Conservation (phyloP, 2,113 vertebrate genomes). For the Corythornis vintsioides region DNA sequence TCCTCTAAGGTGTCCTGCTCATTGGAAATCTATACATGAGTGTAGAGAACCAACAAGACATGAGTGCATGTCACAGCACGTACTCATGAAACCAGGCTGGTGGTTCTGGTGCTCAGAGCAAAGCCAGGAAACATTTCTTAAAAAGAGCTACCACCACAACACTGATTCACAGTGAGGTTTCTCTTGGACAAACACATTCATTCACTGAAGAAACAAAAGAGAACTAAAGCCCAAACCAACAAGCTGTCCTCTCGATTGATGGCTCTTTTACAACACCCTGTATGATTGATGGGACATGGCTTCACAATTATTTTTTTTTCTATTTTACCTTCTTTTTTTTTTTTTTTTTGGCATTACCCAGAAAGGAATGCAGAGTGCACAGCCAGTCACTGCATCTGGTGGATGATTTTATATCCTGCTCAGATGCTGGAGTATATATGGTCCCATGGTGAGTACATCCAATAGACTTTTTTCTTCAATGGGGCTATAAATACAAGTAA, state of each 20-base stretch:
- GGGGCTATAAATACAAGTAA: conserved; percentile 63
- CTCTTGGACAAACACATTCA: conserved; percentile 42
- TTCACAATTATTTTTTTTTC: not conserved
- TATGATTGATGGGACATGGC: conserved; percentile 45
- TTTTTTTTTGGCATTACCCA: conserved; percentile 24
- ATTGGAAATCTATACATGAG: not conserved
- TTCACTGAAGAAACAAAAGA: conserved; percentile 31
- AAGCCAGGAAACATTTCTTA: not conserved
- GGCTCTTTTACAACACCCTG: conserved; percentile 19
- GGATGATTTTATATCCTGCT: conserved; percentile 16
- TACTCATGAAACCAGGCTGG: not conserved
- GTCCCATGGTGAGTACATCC: conserved; percentile 8
- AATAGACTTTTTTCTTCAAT: conserved; percentile 47
- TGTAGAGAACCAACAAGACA: not conserved
- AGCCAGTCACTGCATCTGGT: not conserved
- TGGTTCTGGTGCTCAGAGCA: not conserved
- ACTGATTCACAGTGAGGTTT: conserved; percentile 36
- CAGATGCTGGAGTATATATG: conserved; percentile 51
- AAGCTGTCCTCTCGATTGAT: conserved; percentile 52
- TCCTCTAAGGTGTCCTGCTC: not conserved
- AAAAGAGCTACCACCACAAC: not conserved
- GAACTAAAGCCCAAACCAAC: conserved; percentile 61
- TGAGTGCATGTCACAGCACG: not conserved
- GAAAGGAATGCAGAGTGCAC: not conserved
- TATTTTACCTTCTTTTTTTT: not conserved